Evolutionary conservation across 2,113 vertebrate species (phyloP).

Genomic region (Jaculus jaculus): DNA sequence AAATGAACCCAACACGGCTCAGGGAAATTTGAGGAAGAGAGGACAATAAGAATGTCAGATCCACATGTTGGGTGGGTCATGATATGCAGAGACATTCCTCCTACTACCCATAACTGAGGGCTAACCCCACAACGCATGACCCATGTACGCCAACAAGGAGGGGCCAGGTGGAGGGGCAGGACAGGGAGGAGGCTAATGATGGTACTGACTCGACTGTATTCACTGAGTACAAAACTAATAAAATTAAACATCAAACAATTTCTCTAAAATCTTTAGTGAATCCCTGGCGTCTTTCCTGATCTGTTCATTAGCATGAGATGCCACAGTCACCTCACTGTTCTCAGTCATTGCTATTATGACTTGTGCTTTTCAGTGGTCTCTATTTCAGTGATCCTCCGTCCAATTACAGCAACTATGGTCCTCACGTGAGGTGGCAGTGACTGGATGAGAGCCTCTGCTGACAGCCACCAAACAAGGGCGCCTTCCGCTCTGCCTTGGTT

Average conservation of each 20-base stretch:
- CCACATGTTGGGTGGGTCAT: too few species aligned
- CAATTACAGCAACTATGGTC: neutral
- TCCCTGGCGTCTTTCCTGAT: neutral
- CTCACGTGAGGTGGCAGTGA: neutral
- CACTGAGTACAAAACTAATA: too few species aligned
- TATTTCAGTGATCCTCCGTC: neutral
- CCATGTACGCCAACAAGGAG: too few species aligned
- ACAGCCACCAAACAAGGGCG: accelerated
- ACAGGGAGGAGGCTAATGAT: too few species aligned
- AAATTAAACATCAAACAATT: neutral
- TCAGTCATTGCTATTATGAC: neutral
- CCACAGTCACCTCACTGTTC: neutral
- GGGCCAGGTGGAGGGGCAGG: too few species aligned
- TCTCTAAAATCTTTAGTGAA: neutral
- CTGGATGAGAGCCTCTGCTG: neutral
- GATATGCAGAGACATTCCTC: too few species aligned
- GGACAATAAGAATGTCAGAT: too few species aligned
- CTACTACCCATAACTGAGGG: too few species aligned
- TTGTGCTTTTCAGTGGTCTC: neutral
- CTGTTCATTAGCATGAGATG: neutral
- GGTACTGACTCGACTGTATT: too few species aligned
- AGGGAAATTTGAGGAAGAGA: too few species aligned
- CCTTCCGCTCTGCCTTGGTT: neutral
- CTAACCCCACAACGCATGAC: too few species aligned
- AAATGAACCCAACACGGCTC: too few species aligned